Base-by-base conservation (phyloP, 2,888 invertebrate genomes). In the Cenopis cana region DNA sequence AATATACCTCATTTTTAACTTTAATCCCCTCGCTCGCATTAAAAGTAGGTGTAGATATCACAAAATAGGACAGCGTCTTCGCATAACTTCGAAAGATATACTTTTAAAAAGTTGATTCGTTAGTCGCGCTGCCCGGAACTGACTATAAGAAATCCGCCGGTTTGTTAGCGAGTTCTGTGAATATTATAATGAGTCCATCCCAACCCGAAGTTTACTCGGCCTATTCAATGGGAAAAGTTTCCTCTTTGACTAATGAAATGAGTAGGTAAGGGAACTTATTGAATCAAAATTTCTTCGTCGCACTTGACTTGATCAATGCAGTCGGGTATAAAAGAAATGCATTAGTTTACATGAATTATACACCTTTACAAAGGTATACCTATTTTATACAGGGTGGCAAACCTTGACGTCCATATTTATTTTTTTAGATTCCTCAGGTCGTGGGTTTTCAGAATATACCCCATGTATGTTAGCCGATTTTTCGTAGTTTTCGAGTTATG, bases 111-210 rank as follows among this genome's bases (percentile, higher is more conserved):
- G 81, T 89, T 88, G 77, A 82, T 85, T 89, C 87, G 85, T 89
- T 89, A 89, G 84, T 76, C 77, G 76, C 75, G 41, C 78, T 76
- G 77, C 73, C 77, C 81, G 80, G 78, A 76, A 79, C 77, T 74
- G 76, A 75, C 69, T 77, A 78, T 76, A 77, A 78, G 75, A 79
- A 78, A 81, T 78, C 76, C 79, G 74, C 75, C 76, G 78, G 82
- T 83, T 88, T 85, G 85, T 87, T 86, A 85, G 78, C 73, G 76
- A 89, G 80, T 87, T 85, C 82, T 83, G 80, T 81, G 82, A 84
- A 85, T 85, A 78, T 68, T 82, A 82, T 88, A 86, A 89, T 86
- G 85, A 87, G 79, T 79, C 74, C 75, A 69, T 62, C 59, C 49
- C 52, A 29, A 49, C 20, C 12, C 49, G 33, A 62, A 73, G 62